Percentiles rank a stretch among this genome's conserved stretches.
Evolutionary conservation across 2,888 invertebrate genomes (phyloP).

Genomic region (Elysia crispata): DNA sequence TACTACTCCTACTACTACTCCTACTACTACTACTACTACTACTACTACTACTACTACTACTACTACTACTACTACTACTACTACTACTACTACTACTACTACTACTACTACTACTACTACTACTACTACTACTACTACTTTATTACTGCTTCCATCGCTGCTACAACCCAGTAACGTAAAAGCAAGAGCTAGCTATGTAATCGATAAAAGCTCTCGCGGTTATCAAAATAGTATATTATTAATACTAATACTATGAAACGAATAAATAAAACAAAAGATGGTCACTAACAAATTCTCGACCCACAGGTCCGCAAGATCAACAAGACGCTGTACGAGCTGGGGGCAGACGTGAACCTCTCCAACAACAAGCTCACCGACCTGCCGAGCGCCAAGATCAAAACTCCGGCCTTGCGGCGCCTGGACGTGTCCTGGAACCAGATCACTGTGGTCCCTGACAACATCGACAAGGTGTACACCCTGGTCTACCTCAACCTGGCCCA

Average conservation of each 20-base stretch:
- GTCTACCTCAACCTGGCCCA: constrained; percentile 83
- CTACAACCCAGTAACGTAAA: no score
- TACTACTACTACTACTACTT: neutral
- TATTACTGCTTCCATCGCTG: no score
- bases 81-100: constrained; percentile 4
- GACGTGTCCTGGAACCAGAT: constrained; percentile 72
- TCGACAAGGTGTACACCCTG: constrained; percentile 70
- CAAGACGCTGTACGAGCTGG: constrained; percentile 74
- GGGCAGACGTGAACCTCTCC: constrained; percentile 65
- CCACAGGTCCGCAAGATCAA: constrained; percentile 56
- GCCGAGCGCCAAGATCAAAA: constrained; percentile 71
- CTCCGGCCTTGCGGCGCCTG: constrained; percentile 66
- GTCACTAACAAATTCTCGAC: no score
- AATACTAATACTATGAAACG: no score
- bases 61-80: constrained; percentile 9
- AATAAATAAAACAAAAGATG: no score
- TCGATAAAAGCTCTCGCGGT: no score
- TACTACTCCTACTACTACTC: no score
- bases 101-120: neutral
- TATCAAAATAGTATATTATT: no score
- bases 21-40: constrained; percentile 3
- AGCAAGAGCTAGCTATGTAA: no score
- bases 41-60: constrained; percentile 4
- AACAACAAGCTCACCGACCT: constrained; percentile 70
- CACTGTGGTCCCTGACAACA: constrained; percentile 67